These are phyloP conservation scores for Epinotia bilunana DNA, from an alignment of 2,888 invertebrate species.

Conservation along the genomic window DNA sequence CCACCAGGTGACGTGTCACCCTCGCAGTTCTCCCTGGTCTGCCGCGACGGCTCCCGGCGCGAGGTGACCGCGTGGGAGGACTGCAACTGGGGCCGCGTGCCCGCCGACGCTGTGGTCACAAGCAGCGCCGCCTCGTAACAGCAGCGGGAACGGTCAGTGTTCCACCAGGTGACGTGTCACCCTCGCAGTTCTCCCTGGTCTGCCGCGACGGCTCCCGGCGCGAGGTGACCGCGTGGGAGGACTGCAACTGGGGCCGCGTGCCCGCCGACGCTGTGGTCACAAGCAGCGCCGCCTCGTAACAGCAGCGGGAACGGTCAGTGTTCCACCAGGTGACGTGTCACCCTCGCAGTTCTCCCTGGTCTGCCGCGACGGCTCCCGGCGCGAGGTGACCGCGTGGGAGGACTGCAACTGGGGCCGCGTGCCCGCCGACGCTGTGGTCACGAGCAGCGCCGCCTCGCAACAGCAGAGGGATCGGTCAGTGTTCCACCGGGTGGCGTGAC, in stretches of 20 bases:
- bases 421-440: no score
- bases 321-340: no score
- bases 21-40: no score
- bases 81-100: no score
- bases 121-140: no score
- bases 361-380: background rate
- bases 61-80: background rate
- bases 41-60: no score
- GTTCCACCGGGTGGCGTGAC: no score
- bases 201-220: background rate
- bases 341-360: background rate
- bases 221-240: background rate
- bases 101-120: no score
- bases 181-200: background rate
- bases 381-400: background rate
- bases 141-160: no score
- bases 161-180: background rate
- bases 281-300: background rate
- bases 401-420: constrained; percentile 1
- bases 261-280: background rate
- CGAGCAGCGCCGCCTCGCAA: no score
- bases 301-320: background rate
- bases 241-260: constrained; percentile 5
- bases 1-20: no score
- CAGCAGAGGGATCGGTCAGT: no score